Conservation (phyloP, 2,888 invertebrate species). For the Gisinianus flammeolus region DNA sequence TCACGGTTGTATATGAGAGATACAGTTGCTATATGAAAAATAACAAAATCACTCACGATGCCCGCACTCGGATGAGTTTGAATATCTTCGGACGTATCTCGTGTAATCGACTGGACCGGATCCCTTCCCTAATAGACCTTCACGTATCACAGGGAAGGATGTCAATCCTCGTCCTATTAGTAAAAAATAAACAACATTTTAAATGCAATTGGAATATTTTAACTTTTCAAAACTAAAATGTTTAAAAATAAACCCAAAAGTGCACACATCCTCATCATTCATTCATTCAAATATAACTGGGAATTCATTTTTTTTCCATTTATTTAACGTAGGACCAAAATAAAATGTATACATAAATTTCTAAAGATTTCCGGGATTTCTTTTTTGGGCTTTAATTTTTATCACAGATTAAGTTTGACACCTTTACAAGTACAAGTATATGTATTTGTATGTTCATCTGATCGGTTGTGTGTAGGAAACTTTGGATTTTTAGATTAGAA, state of each 20-base stretch:
- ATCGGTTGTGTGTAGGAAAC: neutral
- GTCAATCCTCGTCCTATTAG: slow-evolving; percentile 55
- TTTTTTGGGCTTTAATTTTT: slow-evolving; percentile 8
- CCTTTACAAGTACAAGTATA: slow-evolving; percentile 16
- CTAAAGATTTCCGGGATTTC: too few relatives aligned
- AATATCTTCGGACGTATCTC: slow-evolving; percentile 84
- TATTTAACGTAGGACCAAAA: neutral
- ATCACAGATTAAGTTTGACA: slow-evolving; percentile 17
- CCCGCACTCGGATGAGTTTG: slow-evolving; percentile 76
- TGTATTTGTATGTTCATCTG: neutral
- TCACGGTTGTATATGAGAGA: neutral
- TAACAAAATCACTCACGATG: slow-evolving; percentile 64
- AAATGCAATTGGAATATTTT: slow-evolving; percentile 1
- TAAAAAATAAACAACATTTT: slow-evolving; percentile 7
- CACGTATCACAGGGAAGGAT: slow-evolving; percentile 58
- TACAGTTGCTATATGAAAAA: neutral
- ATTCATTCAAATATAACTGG: neutral
- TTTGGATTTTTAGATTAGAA: slow-evolving; percentile 1
- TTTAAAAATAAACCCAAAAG: too few relatives aligned
- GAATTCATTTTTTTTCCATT: neutral
- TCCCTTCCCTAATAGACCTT: slow-evolving; percentile 58
- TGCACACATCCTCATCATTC: too few relatives aligned
- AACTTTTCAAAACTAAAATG: neutral
- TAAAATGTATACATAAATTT: too few relatives aligned
- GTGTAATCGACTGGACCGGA: slow-evolving; percentile 72